Base-by-base conservation (phyloP, 2,888 invertebrate genomes). In the Sarcophaga variegata region DNA sequence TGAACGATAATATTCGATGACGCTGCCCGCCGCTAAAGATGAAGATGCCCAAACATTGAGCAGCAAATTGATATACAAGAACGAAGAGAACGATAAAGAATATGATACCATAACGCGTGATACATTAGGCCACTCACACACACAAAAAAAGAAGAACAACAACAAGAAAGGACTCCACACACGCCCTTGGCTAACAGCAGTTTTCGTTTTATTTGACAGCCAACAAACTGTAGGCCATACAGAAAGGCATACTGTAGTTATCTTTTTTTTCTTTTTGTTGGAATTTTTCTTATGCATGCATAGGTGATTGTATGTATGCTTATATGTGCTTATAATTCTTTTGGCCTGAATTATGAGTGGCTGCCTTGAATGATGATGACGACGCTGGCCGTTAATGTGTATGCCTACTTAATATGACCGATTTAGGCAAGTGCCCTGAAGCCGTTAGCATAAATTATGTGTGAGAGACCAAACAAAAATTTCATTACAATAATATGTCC, bases 391-490 rank as follows among this genome's bases (percentile, higher is more conserved):
- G 62, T 22, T 49, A 14, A 54, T 54, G 54, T 54, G 5, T 0
- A 54, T 54, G 54, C 54, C 54, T 54, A 14, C 54, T 54, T 59
- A 20, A 25, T 25, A 54, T 76, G 76, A 20, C 37, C 66, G 76
- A 17, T 67, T 20, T 37, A 37, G 59, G 59, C 77, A 77, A 77
- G 80, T 71, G 71, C 80, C 80, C 71, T 80, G 22, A 70, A 64
- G 80, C 71, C 71, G 49, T 72, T 71, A 45, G 63, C 71, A 80
- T 80, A 80, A 80, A 80, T 80, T 80, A 37, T 66, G 62, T 62
- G 62, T 60, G 72, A 20, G 62, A 62, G 14, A 8, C 3, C 3
- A 62, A n/a, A 27, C 12, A 45, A 37, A 11, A 72, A 54, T 54
- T 54, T 54, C 17, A 54, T 54, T 54, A 14, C 14, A 54, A 17